Conservation (phyloP, 1,140 invertebrate species). For the Drosophila repleta region DNA sequence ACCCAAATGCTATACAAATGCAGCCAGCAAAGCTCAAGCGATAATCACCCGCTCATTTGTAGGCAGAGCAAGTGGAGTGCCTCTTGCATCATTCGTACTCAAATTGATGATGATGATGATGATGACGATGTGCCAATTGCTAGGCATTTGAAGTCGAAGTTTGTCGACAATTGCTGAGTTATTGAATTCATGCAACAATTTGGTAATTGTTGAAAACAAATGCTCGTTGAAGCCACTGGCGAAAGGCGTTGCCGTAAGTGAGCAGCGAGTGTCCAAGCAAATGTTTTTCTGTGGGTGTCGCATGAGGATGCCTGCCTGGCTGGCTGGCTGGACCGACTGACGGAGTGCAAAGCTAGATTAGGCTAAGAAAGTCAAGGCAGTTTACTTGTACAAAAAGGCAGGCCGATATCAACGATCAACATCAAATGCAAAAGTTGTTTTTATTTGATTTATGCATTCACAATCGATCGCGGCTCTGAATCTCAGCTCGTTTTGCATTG, state of each 20-base stretch:
- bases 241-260: slow-evolving; percentile 44
- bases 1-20: slow-evolving; percentile 22
- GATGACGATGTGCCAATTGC: slow-evolving; percentile 63
- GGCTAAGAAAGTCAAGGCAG: slow-evolving; percentile 70
- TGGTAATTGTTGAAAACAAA: slow-evolving; percentile 64
- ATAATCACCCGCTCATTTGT: slow-evolving; percentile 71
- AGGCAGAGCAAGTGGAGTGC: slow-evolving; percentile 69
- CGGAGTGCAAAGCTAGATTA: background rate
- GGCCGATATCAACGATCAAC: slow-evolving; percentile 23
- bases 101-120: slow-evolving; percentile 63
- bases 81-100: slow-evolving; percentile 69
- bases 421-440: slow-evolving; percentile 64
- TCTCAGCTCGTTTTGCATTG: slow-evolving; percentile 57
- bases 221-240: slow-evolving; percentile 43
- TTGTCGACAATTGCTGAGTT: slow-evolving; percentile 40
- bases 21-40: slow-evolving; percentile 38
- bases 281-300: slow-evolving; percentile 28
- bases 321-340: background rate
- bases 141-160: slow-evolving; percentile 34
- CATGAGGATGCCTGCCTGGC: slow-evolving; percentile 36
- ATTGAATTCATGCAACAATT: slow-evolving; percentile 57
- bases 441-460: slow-evolving; percentile 62
- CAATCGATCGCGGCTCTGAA: slow-evolving; percentile 41
- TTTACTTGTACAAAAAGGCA: slow-evolving; percentile 44
- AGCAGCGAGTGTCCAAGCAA: slow-evolving; percentile 16